Evolutionary conservation across 2,797 vertebrate genomes (phyloP), one percentile per base, ranked within the genome.

Genomic region (Phrynocephalus guinanensis): DNA sequence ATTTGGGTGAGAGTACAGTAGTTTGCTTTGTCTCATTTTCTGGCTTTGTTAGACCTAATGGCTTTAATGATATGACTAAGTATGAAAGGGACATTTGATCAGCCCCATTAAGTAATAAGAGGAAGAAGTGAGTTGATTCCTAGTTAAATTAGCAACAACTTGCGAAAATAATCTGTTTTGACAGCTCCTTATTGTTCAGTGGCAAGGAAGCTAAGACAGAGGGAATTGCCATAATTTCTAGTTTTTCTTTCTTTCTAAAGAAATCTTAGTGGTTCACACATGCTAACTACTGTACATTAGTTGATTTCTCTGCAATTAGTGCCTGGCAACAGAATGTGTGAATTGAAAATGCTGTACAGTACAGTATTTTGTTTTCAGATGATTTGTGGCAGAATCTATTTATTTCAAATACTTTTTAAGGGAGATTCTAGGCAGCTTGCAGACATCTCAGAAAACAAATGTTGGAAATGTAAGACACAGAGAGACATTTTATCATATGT

Each of bases 1-100:
- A 0, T 1, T 73, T 1, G 0, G 3, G 28, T 38, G 1, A 3
- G 30, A 63, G 67, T 44, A 44, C 38, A 44, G 38, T 0, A 6
- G 78, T 86, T 33, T 68, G 3, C 52, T 90, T 50, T 79, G 26
- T 85, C 63, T 68, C 48, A 80, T 84, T 81, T 84, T 83, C 78
- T 70, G 79, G 33, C 60, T 50, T 83, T 87, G 86, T 87, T 11
- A 71, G 67, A 0, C 16, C 56, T 52, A 44, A 85, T 38, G 50
- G 52, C 10, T 76, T 87, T 44, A 82, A 52, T 30, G 77, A 82
- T 1, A 5, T 38, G 48, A 50, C 15, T 63, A 38, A 82, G 71
- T 48, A 1, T 84, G 1, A 3, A 38, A 70, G 48, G 26, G 24
- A 18, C 9, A 75, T 16, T 30, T 1, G 1, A 82, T 28, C 80